phyloP scores from a whole-genome alignment of 2,888 invertebrate species.

The Kryphioiulus occultus region DNA sequence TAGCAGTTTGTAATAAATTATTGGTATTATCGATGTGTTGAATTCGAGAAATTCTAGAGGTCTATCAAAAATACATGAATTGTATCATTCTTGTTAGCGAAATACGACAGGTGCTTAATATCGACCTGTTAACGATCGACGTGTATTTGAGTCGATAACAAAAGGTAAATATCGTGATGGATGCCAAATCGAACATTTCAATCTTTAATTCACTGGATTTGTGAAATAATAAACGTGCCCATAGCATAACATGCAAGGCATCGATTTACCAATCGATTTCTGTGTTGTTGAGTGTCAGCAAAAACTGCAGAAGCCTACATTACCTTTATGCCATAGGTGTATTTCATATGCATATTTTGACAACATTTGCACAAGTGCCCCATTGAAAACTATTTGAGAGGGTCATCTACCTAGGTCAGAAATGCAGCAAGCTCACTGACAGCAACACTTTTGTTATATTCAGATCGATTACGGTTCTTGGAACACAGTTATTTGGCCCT shows the following conservation, averaged over 20 bases:
- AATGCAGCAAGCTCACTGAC: background rate
- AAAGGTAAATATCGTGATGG: background rate
- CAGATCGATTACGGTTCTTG: background rate
- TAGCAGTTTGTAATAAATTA: background rate
- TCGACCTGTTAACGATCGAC: background rate
- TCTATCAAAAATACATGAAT: background rate
- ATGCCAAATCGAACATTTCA: background rate
- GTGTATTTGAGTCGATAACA: background rate
- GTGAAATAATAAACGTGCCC: background rate
- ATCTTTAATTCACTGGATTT: conserved; percentile 6
- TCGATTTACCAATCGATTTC: background rate
- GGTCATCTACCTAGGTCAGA: background rate
- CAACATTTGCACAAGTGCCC: background rate
- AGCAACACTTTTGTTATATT: background rate
- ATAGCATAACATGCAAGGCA: background rate
- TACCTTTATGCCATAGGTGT: background rate
- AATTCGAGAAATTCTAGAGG: background rate
- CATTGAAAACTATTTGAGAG: background rate
- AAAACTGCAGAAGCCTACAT: background rate
- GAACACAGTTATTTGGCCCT: background rate
- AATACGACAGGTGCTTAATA: background rate
- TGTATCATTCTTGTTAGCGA: background rate
- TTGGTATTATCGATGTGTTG: background rate
- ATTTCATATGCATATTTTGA: background rate
- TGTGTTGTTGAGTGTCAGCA: background rate